phyloP scores from a whole-genome alignment of 2,888 invertebrate species.

The Latrodectus elegans region DNA sequence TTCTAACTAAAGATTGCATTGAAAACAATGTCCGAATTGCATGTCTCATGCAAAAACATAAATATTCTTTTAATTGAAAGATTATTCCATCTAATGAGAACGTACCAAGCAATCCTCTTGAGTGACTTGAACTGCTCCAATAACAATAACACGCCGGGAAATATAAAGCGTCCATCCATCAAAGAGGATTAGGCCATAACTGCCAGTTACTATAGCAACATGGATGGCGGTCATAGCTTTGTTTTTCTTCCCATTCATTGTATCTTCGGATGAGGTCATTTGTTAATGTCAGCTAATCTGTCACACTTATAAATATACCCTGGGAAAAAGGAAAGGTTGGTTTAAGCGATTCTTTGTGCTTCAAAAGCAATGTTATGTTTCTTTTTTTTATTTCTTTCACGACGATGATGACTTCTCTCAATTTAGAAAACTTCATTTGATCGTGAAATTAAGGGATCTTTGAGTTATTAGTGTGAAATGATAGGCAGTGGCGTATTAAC shows the following conservation, averaged over 20 bases:
- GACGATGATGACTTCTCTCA: no score
- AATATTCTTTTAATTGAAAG: background rate
- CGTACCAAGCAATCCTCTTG: background rate
- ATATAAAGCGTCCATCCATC: conserved; percentile 46
- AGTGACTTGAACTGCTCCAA: background rate
- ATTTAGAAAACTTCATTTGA: no score
- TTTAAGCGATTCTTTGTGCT: no score
- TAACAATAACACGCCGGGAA: conserved; percentile 31
- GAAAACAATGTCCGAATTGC: background rate
- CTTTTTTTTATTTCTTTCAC: no score
- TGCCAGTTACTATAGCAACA: conserved; percentile 25
- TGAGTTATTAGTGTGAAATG: no score
- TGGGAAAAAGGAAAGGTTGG: no score
- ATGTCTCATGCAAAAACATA: background rate
- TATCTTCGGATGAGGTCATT: conserved; percentile 11
- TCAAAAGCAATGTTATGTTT: no score
- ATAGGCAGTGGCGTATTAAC: no score
- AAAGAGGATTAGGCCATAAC: conserved; percentile 20
- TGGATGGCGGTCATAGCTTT: conserved; percentile 6
- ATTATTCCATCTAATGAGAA: background rate
- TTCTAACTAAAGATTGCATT: no score
- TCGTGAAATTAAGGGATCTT: no score
- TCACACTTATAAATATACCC: background rate
- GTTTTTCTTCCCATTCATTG: conserved; percentile 34
- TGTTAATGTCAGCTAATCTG: background rate